A percentile compares a stretch with the other conserved stretches of the same genome.
Evolutionary conservation across 2,797 vertebrate species (phyloP).

Genomic region (Argyrosomus regius): DNA sequence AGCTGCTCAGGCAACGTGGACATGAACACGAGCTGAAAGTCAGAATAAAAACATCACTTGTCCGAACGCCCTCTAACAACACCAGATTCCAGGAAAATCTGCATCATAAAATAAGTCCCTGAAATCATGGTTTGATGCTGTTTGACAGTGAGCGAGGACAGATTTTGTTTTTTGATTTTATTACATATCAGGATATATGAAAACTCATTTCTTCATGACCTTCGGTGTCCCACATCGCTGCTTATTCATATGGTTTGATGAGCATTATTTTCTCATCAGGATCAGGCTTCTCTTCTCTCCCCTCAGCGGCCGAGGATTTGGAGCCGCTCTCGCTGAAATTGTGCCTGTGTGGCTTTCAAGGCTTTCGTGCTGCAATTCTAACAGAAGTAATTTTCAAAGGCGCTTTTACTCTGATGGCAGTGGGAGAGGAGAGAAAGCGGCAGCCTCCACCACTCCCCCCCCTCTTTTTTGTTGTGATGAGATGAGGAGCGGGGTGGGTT

Average conservation of each 20-base stretch:
- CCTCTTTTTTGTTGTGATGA: constrained; percentile 14
- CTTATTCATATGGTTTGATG: constrained; percentile 18
- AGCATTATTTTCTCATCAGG: constrained; percentile 31
- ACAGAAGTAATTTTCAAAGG: constrained; percentile 49
- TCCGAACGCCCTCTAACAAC: not conserved
- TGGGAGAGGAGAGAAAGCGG: constrained; percentile 30
- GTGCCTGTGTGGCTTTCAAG: constrained; percentile 22
- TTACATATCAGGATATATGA: not conserved
- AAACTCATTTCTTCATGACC: not conserved
- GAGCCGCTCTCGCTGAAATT: not conserved
- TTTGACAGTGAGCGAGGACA: not conserved
- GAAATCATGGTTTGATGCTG: not conserved
- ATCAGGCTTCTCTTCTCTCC: constrained; percentile 15
- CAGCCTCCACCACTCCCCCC: not conserved
- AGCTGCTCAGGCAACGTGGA: not conserved
- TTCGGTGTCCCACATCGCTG: not conserved
- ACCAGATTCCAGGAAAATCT: not conserved
- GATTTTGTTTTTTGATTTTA: constrained; percentile 1
- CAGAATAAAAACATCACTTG: constrained; percentile 1
- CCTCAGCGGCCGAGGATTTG: constrained; percentile 17
- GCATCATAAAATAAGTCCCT: not conserved
- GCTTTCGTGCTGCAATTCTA: constrained; percentile 20
- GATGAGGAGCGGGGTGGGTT: not conserved
- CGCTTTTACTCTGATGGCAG: constrained; percentile 23
- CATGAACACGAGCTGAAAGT: not conserved